Evolutionary conservation across 1,140 invertebrate species (phyloP).

Genomic region (Hypsibius dujardini): DNA sequence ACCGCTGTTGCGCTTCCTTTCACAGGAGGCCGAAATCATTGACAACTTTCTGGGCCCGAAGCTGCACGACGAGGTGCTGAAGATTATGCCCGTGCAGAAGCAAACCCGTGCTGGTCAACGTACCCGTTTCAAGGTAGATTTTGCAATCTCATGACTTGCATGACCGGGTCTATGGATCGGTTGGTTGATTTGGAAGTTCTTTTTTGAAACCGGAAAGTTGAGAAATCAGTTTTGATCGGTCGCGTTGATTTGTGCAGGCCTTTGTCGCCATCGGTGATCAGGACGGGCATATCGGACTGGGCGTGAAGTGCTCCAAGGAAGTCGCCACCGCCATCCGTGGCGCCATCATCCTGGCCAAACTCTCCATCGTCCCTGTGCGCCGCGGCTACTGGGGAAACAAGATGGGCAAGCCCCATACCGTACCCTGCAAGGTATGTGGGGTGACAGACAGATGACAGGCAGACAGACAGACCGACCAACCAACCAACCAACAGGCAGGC

Average conservation of each 20-base stretch:
- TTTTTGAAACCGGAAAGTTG: too few species aligned
- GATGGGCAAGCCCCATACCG: conserved; percentile 96
- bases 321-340: conserved; percentile 98
- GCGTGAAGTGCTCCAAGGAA: conserved; percentile 99
- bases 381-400: conserved; percentile 99
- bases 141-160: too few species aligned
- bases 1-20: too few species aligned
- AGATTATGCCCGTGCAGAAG: conserved; percentile 99
- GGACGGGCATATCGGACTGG: conserved; percentile 96
- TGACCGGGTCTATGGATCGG: too few species aligned
- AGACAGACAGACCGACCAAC: too few species aligned
- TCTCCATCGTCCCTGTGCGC: conserved; percentile 93
- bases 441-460: too few species aligned
- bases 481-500: too few species aligned
- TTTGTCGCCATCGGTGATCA: conserved; percentile 86
- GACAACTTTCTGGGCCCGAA: conserved; percentile 79
- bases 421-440: conserved; percentile 83
- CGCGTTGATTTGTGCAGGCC: too few species aligned
- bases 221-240: too few species aligned
- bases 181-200: too few species aligned
- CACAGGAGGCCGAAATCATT: conserved; percentile 88
- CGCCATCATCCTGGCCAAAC: conserved; percentile 92
- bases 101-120: conserved; percentile 98
- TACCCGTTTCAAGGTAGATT: conserved; percentile 74
- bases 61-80: conserved; percentile 91